Base-by-base conservation (phyloP, 2,888 invertebrate species). In the Oxycera nigricornis region DNA sequence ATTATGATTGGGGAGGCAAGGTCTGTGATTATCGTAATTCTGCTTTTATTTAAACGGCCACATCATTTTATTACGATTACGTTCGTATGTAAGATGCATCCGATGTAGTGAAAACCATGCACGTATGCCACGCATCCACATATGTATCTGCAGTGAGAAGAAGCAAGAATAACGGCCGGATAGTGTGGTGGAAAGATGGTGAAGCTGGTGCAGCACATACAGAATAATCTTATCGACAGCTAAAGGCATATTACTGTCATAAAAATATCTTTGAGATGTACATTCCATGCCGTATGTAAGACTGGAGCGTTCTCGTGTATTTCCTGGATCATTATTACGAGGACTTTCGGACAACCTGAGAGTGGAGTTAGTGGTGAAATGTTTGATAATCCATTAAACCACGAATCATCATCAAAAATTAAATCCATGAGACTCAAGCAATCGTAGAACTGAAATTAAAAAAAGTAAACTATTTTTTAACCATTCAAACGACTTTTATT, bases 1-100 rank as follows among this genome's bases (percentile, higher is more conserved):
- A 65, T 65, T 65, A 65, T 65, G 39, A 65, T 41, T 39, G 41
- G 22, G 20, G 65, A 65, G 22, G 41, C 41, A 35, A 41, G 41
- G 39, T 65, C 24, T 65, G 65, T 41, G 41, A 65, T 65, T 65
- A 65, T 65, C 65, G 65, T 65, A 65, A 65, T 65, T 65, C 41
- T 65, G 65, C 65, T 41, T 65, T 65, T 65, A 65, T 65, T 65
- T 65, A 65, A 65, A 65, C 65, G 65, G 65, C 65, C 65, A 22
- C 41, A 65, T 41, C 65, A 39, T 65, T 41, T 65, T 39, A 65
- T 61, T 61, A 61, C 9, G n/a, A n/a, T n/a, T n/a, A n/a, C n/a
- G n/a, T n/a, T 35, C 35, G 35, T 35, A 52, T 52, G 9, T 52
- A 17, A 50, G 9, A 24, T n/a, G 20, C 52, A 2, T 9, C 17